These are phyloP conservation scores for Melopsittacus undulatus DNA, from an alignment of 2,797 vertebrate genomes.

Conservation along the genomic window DNA sequence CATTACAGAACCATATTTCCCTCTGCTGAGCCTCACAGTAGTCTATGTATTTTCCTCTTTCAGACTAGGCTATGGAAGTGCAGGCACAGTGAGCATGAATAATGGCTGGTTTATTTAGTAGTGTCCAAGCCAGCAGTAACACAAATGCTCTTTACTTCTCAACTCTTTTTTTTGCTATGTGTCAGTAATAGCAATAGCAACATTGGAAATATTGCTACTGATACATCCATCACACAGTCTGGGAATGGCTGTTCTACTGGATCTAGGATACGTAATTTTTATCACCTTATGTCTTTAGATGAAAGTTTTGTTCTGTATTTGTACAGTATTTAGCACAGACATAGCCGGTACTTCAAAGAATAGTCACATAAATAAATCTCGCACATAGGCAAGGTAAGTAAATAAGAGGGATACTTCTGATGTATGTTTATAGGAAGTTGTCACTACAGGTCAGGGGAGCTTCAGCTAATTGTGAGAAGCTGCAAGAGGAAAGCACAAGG, in stretches of 20 bases:
- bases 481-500: not conserved
- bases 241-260: not conserved
- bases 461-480: not conserved
- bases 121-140: not conserved
- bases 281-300: not conserved
- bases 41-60: not conserved
- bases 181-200: not conserved
- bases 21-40: not conserved
- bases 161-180: not conserved
- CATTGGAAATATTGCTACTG: not conserved
- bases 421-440: not conserved
- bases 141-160: not conserved
- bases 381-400: not conserved
- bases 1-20: not conserved
- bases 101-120: not conserved
- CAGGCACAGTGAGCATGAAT: not conserved
- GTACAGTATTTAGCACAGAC: not conserved
- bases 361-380: not conserved
- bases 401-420: conserved; percentile 22
- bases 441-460: not conserved
- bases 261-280: not conserved
- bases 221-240: not conserved
- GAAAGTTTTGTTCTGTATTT: not conserved
- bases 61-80: not conserved
- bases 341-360: not conserved